Evolutionary conservation across 2,113 vertebrate species (phyloP).

Genomic region (Sylvia atricapilla): DNA sequence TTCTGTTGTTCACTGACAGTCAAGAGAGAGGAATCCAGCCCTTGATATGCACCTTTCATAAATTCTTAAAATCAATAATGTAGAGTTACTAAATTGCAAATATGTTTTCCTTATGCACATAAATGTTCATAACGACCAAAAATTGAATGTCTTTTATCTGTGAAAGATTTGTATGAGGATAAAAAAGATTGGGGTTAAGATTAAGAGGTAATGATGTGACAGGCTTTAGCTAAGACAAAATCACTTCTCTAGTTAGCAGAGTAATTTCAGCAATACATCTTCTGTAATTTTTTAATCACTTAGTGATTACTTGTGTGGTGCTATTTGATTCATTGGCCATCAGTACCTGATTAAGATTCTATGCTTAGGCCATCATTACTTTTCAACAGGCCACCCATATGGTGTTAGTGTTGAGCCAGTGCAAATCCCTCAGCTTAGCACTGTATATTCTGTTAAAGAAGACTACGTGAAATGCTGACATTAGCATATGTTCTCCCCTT

Average conservation of each 20-base stretch:
- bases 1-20: not conserved
- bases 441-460: slow-evolving; percentile 81
- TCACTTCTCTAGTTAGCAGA: slow-evolving; percentile 49
- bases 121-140: not conserved
- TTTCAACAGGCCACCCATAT: slow-evolving; percentile 89
- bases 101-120: not conserved
- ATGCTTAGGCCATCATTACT: slow-evolving; percentile 79
- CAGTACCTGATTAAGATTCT: slow-evolving; percentile 75
- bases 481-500: slow-evolving; percentile 80
- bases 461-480: slow-evolving; percentile 79
- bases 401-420: slow-evolving; percentile 86
- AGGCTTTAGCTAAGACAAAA: slow-evolving; percentile 53
- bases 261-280: slow-evolving; percentile 73
- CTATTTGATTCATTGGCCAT: slow-evolving; percentile 81
- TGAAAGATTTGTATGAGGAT: slow-evolving; percentile 31
- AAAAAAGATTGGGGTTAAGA: slow-evolving; percentile 22
- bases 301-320: slow-evolving; percentile 78
- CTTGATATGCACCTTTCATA: not conserved
- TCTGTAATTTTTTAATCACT: slow-evolving; percentile 80
- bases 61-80: not conserved
- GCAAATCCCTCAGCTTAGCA: slow-evolving; percentile 87
- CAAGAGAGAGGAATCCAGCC: not conserved
- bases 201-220: slow-evolving; percentile 11
- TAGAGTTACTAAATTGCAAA: not conserved
- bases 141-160: not conserved